Conservation (phyloP, 2,797 vertebrate species). For the Garrulus glandarius region DNA sequence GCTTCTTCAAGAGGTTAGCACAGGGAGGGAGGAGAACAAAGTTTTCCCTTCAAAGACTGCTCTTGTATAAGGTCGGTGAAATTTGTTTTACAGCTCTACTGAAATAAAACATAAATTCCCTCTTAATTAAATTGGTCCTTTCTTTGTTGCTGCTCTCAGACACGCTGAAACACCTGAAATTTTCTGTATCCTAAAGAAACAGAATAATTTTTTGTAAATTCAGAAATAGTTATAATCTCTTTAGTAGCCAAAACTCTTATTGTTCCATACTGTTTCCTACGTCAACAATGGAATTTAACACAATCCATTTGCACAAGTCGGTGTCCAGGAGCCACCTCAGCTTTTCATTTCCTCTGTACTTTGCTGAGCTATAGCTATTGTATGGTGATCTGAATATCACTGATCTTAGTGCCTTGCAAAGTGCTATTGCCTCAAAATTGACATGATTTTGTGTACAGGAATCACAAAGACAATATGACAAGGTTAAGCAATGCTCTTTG, state of each 20-base stretch:
- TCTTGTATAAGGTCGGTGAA: slow-evolving; percentile 26
- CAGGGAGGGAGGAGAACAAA: not conserved
- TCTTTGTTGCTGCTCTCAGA: not conserved
- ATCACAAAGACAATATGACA: not conserved
- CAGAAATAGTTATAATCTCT: not conserved
- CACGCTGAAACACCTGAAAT: not conserved
- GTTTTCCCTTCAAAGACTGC: slow-evolving; percentile 12
- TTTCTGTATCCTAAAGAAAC: not conserved
- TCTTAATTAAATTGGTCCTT: not conserved
- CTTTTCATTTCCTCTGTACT: not conserved
- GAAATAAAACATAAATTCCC: not conserved
- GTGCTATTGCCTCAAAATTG: not conserved
- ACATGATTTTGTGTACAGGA: not conserved
- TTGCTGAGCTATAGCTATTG: not conserved
- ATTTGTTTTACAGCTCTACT: slow-evolving; percentile 25
- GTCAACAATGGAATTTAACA: not conserved
- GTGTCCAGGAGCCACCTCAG: not conserved
- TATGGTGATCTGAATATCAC: not conserved
- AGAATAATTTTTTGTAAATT: not conserved
- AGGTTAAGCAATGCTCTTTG: not conserved
- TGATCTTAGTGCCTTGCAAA: not conserved
- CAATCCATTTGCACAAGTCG: not conserved
- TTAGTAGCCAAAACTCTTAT: not conserved
- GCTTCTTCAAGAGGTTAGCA: slow-evolving; percentile 24
- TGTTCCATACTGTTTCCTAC: not conserved